These are phyloP conservation scores for Ictinia mississippiensis DNA, from an alignment of 2,797 vertebrate genomes.

Conservation along the genomic window DNA sequence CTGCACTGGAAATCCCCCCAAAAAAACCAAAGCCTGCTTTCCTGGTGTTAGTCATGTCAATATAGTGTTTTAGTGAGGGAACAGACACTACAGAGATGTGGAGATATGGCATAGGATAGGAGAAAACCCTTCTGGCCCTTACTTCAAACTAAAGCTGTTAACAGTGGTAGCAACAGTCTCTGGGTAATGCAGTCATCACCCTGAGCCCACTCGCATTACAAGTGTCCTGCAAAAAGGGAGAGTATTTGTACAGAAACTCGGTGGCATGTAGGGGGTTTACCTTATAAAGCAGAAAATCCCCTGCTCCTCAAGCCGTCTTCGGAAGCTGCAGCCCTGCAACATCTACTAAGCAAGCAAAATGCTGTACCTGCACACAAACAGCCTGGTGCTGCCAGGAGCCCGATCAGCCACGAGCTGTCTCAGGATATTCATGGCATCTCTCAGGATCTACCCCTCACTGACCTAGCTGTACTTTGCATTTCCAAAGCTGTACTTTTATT, in stretches of 20 bases:
- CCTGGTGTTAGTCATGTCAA: not conserved
- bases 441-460: not conserved
- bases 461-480: not conserved
- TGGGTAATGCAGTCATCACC: not conserved
- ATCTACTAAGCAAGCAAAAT: not conserved
- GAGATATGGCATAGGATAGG: not conserved
- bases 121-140: not conserved
- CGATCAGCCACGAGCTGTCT: not conserved
- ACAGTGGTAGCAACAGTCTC: too few relatives aligned
- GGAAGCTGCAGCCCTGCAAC: not conserved
- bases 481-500: not conserved
- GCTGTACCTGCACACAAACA: not conserved
- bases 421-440: not conserved
- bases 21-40: not conserved
- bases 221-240: not conserved
- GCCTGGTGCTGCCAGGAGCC: not conserved
- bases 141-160: not conserved
- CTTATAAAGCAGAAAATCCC: not conserved
- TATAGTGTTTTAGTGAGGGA: not conserved
- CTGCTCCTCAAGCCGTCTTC: not conserved
- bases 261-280: not conserved
- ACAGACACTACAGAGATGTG: not conserved
- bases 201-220: fast-evolving
- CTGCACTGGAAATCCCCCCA: conserved; percentile 23
- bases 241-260: not conserved